Evolutionary conservation across 2,888 invertebrate genomes (phyloP).

Genomic region (Dasypogon diadema): DNA sequence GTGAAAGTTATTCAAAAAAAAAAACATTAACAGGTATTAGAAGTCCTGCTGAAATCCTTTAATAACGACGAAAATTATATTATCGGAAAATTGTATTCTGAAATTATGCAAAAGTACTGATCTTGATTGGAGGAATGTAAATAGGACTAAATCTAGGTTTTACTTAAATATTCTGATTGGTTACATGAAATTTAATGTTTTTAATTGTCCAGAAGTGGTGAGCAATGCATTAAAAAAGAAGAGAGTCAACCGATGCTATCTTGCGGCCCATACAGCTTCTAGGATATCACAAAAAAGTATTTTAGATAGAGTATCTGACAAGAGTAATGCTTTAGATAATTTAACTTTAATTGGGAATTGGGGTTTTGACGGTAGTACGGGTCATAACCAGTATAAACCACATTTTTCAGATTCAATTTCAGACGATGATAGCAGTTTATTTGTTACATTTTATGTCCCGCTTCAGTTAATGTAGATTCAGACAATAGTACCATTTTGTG

Average conservation of each 20-base stretch:
- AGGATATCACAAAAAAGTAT: slow-evolving; percentile 50
- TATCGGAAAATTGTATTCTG: no score
- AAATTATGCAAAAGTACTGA: background rate
- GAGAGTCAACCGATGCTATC: no score
- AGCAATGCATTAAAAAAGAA: no score
- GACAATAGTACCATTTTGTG: background rate
- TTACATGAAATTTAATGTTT: no score
- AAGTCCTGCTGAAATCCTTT: background rate
- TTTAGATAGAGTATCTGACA: no score
- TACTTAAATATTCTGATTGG: background rate
- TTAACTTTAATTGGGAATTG: background rate
- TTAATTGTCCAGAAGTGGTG: no score
- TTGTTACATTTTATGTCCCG: background rate
- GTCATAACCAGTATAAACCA: background rate
- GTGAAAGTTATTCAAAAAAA: background rate
- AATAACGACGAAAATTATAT: background rate
- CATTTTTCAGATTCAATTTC: background rate
- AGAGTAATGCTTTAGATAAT: background rate
- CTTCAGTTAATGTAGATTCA: background rate
- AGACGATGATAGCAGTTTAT: background rate
- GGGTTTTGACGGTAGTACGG: background rate
- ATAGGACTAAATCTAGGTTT: background rate
- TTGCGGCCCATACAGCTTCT: slow-evolving; percentile 45
- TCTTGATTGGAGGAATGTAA: background rate
- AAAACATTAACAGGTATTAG: no score